These are phyloP conservation scores for Esperia sulphurella DNA, from an alignment of 2,888 invertebrate species.

Conservation along the genomic window DNA sequence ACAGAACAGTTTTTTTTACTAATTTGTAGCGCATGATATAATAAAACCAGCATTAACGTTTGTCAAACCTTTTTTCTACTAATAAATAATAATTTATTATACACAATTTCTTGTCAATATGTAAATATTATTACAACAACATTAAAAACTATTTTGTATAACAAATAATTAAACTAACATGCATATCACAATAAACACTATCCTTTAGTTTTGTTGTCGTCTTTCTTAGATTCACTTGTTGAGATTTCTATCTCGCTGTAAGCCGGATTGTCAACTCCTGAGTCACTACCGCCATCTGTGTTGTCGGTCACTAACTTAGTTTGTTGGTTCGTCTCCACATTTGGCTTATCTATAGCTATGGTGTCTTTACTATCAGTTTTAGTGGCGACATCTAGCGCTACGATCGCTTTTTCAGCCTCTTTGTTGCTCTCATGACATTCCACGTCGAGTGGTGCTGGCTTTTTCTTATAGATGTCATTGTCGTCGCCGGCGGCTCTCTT, in stretches of 20 bases:
- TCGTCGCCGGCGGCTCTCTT: constrained; percentile 73
- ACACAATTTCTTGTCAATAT: constrained; percentile 11
- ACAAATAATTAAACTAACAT: constrained; percentile 10
- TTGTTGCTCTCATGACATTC: constrained; percentile 47
- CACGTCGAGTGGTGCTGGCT: constrained; percentile 53
- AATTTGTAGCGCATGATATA: no score
- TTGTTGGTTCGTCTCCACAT: constrained; percentile 21
- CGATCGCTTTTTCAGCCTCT: constrained; percentile 32
- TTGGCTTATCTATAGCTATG: constrained; percentile 20
- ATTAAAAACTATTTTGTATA: constrained; percentile 26
- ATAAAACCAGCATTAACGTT: neutral
- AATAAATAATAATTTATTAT: constrained; percentile 27
- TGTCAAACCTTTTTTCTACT: constrained; percentile 17
- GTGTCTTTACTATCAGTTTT: constrained; percentile 30
- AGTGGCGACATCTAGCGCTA: constrained; percentile 47
- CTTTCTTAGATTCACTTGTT: constrained; percentile 35
- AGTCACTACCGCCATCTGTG: constrained; percentile 69
- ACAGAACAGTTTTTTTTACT: no score
- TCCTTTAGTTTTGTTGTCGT: constrained; percentile 33
- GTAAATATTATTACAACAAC: constrained; percentile 1
- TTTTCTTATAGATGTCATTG: constrained; percentile 80
- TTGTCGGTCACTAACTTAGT: constrained; percentile 44
- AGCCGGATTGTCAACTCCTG: constrained; percentile 69
- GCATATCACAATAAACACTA: constrained; percentile 25
- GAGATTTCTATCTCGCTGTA: constrained; percentile 53